Evolutionary conservation across 64 coral and sea anemone genomes (phyloP), one percentile per base, ranked within the genome.

Genomic region (Exaiptasia diaphana): DNA sequence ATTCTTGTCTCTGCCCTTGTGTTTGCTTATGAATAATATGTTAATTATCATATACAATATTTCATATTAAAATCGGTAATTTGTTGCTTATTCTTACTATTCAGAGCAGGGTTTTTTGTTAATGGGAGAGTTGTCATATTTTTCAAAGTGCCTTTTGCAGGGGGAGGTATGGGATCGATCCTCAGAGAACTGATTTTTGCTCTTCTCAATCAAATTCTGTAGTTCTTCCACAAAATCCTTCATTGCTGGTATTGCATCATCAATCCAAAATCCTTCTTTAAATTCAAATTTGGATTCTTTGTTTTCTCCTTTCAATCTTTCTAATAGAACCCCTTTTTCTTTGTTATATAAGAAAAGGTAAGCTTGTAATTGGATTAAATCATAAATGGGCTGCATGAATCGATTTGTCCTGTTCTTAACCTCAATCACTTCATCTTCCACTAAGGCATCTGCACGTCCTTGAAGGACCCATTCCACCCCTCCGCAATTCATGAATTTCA

Each of bases 311-410:
- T 46, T 71, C 38, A 93, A 53, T 74, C 95, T 67, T 71, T 99
- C 95, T 4, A 99, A 68, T 52, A 99, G 77, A 22, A 99, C 52
- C 10, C 95, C 95, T 63, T 82, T 71, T 18, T 48, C 53, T 76
- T 84, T 99, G 14, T 89, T 82, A 50, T 85, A 84, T 1, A 99
- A 54, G 55, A 80, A 99, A 46, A 99, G 60, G 26, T 99, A 99
- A 4, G 90, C 82, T 80, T 99, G 95, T 0, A 99, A 75, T 64
- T 99, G 95, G 58, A 99, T 83, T 10, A 81, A 87, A 75, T 99
- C 95, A 43, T 99, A 99, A 5, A 83, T 64, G 0, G 95, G 95
- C 13, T 79, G 82, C 95, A 99, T 99, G 56, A 99, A 99, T 17
- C 85, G 45, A 45, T 80, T 93, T 54, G 44, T 99, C 23, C 95